A percentile compares a stretch with the other conserved stretches of the same genome.
These are phyloP conservation scores for Amniataba percoides DNA, from an alignment of 2,797 vertebrate species.

Conservation along the genomic window DNA sequence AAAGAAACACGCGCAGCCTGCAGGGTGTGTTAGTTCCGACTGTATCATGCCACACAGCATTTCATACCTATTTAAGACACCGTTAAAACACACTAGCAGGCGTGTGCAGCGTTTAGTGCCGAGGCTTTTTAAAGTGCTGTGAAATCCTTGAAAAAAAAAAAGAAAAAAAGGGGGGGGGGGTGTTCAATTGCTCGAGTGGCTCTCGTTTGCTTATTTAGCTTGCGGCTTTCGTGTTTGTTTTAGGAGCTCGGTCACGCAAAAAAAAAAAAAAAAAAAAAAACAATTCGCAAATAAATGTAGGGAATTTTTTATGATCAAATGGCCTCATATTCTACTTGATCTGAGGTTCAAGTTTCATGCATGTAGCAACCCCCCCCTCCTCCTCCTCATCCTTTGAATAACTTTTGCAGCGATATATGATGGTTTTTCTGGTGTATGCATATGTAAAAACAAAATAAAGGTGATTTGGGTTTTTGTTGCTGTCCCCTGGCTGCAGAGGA, in stretches of 20 bases:
- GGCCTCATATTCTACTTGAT: slow-evolving; percentile 53
- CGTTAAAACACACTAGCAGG: slow-evolving; percentile 63
- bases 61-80: slow-evolving; percentile 74
- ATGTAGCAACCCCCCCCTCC: not conserved
- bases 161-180: too few relatives aligned
- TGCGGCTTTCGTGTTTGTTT: slow-evolving; percentile 76
- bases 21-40: slow-evolving; percentile 69
- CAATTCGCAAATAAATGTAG: slow-evolving; percentile 53
- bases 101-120: slow-evolving; percentile 58
- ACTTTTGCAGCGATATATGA: slow-evolving; percentile 27
- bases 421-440: not conserved
- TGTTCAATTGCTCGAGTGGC: slow-evolving; percentile 61
- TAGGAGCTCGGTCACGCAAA: slow-evolving; percentile 56
- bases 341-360: slow-evolving; percentile 34
- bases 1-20: slow-evolving; percentile 61
- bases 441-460: slow-evolving; percentile 3
- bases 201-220: slow-evolving; percentile 61
- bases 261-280: too few relatives aligned
- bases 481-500: slow-evolving; percentile 65
- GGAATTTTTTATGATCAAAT: slow-evolving; percentile 58
- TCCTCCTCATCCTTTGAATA: slow-evolving; percentile 24
- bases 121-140: slow-evolving; percentile 73
- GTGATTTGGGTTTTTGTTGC: slow-evolving; percentile 53
- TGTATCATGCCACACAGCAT: slow-evolving; percentile 72
- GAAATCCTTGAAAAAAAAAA: slow-evolving; percentile 77